phyloP scores from a whole-genome alignment of 2,113 vertebrate species.

The Xiphophorus couchianus region DNA sequence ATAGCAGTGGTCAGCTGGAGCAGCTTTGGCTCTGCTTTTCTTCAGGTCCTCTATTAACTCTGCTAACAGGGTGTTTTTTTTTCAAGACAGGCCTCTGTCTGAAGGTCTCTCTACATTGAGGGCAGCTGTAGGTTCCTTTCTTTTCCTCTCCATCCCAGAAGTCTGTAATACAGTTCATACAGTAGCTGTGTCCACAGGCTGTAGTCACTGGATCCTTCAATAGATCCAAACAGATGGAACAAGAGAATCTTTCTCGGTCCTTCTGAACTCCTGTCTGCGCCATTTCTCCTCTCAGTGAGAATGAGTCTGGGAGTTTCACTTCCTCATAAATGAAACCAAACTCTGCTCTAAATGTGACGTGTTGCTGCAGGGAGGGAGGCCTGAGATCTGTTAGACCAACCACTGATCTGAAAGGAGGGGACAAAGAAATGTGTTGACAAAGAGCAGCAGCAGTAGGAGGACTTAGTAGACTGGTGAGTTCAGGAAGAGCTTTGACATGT shows the following conservation, averaged over 20 bases:
- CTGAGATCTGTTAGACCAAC: too few species aligned
- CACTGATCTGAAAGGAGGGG: too few species aligned
- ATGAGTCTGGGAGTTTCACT: neutral
- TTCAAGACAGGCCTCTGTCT: neutral
- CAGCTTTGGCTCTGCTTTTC: neutral
- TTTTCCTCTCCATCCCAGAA: neutral
- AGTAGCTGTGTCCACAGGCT: neutral
- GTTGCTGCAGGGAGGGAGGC: too few species aligned
- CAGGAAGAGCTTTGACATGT: too few species aligned
- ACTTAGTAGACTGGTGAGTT: too few species aligned
- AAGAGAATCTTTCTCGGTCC: neutral
- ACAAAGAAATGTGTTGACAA: too few species aligned
- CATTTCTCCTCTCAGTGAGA: neutral
- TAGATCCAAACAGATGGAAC: constrained; percentile 2
- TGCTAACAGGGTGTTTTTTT: neutral
- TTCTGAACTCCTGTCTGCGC: neutral
- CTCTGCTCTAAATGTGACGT: too few species aligned
- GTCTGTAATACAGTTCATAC: neutral
- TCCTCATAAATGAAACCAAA: neutral
- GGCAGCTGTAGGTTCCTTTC: neutral
- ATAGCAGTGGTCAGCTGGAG: constrained; percentile 18
- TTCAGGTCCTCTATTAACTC: constrained; percentile 11
- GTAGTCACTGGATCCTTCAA: constrained; percentile 6
- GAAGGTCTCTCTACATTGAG: constrained; percentile 20
- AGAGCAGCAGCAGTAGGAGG: too few species aligned